These are phyloP conservation scores for Polymixis lichenea DNA, from an alignment of 2,888 invertebrate species.

Conservation along the genomic window DNA sequence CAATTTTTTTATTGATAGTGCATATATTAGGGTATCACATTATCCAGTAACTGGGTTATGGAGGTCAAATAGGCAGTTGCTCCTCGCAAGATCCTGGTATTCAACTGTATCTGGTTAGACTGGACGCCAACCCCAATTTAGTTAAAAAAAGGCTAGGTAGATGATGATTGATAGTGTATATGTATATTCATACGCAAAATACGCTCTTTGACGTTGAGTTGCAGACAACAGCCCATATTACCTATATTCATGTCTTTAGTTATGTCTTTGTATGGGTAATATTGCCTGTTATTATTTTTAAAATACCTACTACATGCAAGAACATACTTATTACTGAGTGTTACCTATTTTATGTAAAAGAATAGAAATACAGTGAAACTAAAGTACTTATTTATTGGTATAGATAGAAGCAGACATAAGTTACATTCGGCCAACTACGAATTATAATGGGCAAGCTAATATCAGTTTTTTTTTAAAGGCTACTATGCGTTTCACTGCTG, in stretches of 20 bases:
- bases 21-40: too few species aligned
- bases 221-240: too few species aligned
- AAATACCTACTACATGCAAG: neutral
- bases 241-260: neutral
- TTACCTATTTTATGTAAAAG: neutral
- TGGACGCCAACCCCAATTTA: too few species aligned
- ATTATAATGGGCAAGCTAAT: neutral
- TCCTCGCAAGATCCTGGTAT: too few species aligned
- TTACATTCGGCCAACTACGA: too few species aligned
- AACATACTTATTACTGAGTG: neutral
- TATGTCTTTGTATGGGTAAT: neutral
- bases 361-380: neutral
- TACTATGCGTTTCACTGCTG: neutral
- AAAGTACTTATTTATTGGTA: neutral
- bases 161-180: neutral
- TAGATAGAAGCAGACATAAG: neutral
- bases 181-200: too few species aligned
- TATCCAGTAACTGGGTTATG: too few species aligned
- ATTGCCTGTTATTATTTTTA: neutral
- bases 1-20: too few species aligned
- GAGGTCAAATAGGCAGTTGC: too few species aligned
- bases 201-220: too few species aligned
- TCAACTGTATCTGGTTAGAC: too few species aligned
- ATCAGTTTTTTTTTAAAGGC: neutral
- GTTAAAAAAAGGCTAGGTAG: too few species aligned